Conservation (phyloP, 2,113 vertebrate species). For the Procavia capensis region DNA sequence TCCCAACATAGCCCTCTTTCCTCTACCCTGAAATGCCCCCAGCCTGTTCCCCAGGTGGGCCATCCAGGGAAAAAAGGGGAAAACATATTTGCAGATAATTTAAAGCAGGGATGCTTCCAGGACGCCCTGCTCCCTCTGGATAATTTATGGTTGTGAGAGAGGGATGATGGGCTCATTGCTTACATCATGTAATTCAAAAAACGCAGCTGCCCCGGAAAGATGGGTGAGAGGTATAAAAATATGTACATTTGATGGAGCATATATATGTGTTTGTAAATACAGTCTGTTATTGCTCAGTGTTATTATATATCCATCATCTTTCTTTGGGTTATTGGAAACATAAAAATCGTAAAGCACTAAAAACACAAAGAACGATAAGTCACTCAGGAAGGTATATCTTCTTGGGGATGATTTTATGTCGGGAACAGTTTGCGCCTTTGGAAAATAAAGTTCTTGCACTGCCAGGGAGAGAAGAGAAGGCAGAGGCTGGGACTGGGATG, state of each 20-base stretch:
- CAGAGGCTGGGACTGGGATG: background rate
- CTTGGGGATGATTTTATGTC: constrained; percentile 81
- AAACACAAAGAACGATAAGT: constrained; percentile 82
- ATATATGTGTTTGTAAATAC: constrained; percentile 85
- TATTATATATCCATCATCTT: constrained; percentile 86
- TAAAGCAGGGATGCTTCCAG: constrained; percentile 61
- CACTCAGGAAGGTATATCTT: constrained; percentile 82
- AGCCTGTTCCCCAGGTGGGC: background rate
- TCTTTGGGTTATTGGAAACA: constrained; percentile 85
- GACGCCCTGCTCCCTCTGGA: constrained; percentile 48
- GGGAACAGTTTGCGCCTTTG: constrained; percentile 78
- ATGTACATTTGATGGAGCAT: constrained; percentile 84
- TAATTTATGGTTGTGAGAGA: constrained; percentile 81
- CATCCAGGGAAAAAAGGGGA: background rate
- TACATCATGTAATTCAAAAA: constrained; percentile 83
- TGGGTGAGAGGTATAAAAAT: constrained; percentile 83
- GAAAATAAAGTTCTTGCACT: constrained; percentile 76
- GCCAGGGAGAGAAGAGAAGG: constrained; percentile 39
- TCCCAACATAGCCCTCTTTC: background rate
- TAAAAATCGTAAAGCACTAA: constrained; percentile 85
- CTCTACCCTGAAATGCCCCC: background rate
- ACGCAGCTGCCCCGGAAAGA: constrained; percentile 74
- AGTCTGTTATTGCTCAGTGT: constrained; percentile 84
- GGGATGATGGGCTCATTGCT: constrained; percentile 80
- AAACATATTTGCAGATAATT: constrained; percentile 69